A percentile compares a stretch with the other conserved stretches of the same genome.
These are phyloP conservation scores for Dastarcus helophoroides DNA, from an alignment of 2,888 invertebrate genomes.

Conservation along the genomic window DNA sequence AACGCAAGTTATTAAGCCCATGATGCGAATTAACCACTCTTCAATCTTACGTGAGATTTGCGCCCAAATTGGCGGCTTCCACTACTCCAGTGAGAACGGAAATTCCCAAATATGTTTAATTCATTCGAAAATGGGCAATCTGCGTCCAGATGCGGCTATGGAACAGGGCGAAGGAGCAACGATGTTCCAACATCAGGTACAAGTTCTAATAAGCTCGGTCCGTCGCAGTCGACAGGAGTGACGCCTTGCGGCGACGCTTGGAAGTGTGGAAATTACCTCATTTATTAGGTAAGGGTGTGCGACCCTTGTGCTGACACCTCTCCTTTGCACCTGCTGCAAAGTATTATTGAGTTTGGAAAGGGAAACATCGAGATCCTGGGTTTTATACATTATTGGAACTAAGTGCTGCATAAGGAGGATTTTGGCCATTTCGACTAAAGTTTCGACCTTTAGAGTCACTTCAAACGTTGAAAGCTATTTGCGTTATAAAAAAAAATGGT, in stretches of 20 bases:
- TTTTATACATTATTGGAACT: too few species aligned
- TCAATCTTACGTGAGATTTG: too few species aligned
- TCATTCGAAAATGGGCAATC: conserved; percentile 21
- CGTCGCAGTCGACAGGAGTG: conserved; percentile 26
- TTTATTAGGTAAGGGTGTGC: conserved; percentile 42
- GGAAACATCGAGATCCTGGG: conserved; percentile 17
- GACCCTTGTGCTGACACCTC: conserved; percentile 42
- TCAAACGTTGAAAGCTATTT: too few species aligned
- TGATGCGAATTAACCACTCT: too few species aligned
- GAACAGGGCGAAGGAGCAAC: conserved; percentile 23
- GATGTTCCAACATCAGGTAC: conserved; percentile 37
- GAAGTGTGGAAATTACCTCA: conserved; percentile 43
- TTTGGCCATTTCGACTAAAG: too few species aligned
- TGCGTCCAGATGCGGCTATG: conserved; percentile 25
- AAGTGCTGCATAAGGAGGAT: too few species aligned
- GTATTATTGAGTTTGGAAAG: conserved; percentile 38
- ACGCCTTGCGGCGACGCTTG: conserved; percentile 37
- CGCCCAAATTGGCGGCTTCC: too few species aligned
- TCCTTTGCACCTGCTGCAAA: conserved; percentile 42
- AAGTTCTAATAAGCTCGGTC: conserved; percentile 35
- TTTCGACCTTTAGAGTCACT: too few species aligned
- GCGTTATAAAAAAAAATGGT: too few species aligned
- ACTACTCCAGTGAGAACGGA: too few species aligned
- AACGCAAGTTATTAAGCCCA: too few species aligned
- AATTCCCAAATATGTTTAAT: conserved; percentile 13